Conservation (phyloP, 2,113 vertebrate genomes). For the Talpa occidentalis region DNA sequence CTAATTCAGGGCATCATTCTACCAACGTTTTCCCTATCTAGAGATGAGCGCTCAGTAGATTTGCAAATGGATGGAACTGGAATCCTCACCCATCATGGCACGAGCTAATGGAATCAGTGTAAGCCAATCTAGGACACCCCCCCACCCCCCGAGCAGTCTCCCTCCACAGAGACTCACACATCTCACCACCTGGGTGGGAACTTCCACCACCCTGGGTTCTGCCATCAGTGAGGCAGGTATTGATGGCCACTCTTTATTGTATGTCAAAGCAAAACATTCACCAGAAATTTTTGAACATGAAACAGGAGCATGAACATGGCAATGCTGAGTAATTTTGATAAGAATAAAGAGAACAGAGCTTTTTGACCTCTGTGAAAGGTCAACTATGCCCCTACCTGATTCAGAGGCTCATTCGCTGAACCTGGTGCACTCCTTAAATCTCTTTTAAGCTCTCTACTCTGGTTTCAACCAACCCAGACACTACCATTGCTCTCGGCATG, state of each 20-base stretch:
- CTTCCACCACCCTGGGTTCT: accelerated
- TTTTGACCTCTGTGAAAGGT: background rate
- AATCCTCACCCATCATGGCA: background rate
- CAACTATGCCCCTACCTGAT: background rate
- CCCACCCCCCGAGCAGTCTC: background rate
- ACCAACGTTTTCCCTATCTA: background rate
- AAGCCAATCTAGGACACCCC: background rate
- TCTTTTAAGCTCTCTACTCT: background rate
- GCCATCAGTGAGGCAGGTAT: background rate
- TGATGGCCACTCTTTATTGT: background rate
- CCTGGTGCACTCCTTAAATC: background rate
- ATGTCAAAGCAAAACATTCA: background rate
- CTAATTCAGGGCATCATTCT: background rate
- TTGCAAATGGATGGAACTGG: background rate
- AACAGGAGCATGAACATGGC: background rate
- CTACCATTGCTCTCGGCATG: background rate
- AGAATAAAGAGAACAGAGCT: background rate
- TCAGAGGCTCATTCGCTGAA: background rate
- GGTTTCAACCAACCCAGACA: background rate
- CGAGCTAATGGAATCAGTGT: background rate
- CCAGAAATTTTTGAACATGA: background rate
- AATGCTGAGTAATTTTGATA: background rate
- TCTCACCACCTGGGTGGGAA: background rate
- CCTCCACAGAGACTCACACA: accelerated
- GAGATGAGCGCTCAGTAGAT: background rate